Conservation (phyloP, 2,113 vertebrate species). For the Hydrolagus affinis region DNA sequence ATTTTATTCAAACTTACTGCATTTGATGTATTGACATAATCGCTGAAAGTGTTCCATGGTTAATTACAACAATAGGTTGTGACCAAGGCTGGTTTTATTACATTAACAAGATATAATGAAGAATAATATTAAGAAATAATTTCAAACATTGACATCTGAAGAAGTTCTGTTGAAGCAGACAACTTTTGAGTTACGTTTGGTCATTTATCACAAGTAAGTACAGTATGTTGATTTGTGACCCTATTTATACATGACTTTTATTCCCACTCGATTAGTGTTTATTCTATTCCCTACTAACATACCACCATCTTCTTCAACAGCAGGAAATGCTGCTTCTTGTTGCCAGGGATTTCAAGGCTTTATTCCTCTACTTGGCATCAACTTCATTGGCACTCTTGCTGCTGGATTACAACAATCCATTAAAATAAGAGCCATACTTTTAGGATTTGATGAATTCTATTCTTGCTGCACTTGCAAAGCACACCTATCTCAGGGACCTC, state of each 20-base stretch:
- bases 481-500: no score
- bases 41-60: not conserved
- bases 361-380: not conserved
- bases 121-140: not conserved
- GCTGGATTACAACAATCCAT: not conserved
- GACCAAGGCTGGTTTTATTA: not conserved
- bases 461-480: not conserved
- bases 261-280: not conserved
- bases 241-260: not conserved
- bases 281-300: not conserved
- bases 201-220: no score
- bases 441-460: not conserved
- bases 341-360: not conserved
- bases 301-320: not conserved
- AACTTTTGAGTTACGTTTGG: no score
- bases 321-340: not conserved
- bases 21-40: not conserved
- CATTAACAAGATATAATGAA: not conserved
- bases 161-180: not conserved
- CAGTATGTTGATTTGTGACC: not conserved
- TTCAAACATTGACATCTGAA: conserved; percentile 19
- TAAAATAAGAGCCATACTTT: not conserved
- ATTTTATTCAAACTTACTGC: not conserved
- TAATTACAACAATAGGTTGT: not conserved
- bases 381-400: not conserved